Conservation (phyloP, 2,113 vertebrate species). For the Spilogale gracilis region DNA sequence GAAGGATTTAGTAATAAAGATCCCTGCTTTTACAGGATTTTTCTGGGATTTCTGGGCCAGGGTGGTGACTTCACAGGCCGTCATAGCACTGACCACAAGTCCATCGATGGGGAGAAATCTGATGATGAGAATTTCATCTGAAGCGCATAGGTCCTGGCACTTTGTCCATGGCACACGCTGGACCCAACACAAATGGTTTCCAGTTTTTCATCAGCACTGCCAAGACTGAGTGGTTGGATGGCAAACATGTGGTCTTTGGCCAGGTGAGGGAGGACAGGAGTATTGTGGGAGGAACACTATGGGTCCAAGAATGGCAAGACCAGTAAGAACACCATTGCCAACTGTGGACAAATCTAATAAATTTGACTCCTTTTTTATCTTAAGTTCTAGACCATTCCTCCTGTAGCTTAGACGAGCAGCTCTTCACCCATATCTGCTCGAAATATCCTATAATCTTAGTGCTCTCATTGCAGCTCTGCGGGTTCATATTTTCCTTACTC, state of each 20-base stretch:
- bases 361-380: not conserved
- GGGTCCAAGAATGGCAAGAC: not conserved
- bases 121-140: not conserved
- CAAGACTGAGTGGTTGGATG: not conserved
- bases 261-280: not conserved
- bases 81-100: not conserved
- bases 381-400: not conserved
- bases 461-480: not conserved
- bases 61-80: not conserved
- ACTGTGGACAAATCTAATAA: not conserved
- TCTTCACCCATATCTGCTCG: not conserved
- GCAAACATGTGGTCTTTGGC: not conserved
- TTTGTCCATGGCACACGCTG: not conserved
- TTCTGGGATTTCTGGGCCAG: not conserved
- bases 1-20: not conserved
- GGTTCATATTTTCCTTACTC: not conserved
- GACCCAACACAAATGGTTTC: not conserved
- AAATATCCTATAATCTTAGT: not conserved
- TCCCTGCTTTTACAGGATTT: not conserved
- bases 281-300: not conserved
- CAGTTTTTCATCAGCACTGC: not conserved
- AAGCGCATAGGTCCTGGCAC: not conserved
- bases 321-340: not conserved
- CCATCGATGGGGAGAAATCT: not conserved
- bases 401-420: not conserved